These are phyloP conservation scores for Lydus trimaculatus DNA, from an alignment of 2,888 invertebrate genomes.

Conservation along the genomic window DNA sequence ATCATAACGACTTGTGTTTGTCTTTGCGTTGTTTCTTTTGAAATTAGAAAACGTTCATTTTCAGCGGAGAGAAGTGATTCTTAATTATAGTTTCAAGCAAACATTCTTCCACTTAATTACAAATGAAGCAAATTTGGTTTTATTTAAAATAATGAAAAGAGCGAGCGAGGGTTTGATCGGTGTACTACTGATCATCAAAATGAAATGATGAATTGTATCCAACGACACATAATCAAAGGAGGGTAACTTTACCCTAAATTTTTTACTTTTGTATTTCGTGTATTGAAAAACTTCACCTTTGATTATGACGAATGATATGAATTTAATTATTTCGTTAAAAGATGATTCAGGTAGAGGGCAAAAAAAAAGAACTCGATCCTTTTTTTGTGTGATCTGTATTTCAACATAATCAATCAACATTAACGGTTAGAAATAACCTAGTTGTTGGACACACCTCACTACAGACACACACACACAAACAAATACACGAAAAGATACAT, in stretches of 20 bases:
- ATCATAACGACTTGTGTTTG: constrained; percentile 15
- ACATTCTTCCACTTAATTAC: constrained; percentile 7
- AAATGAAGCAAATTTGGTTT: not conserved
- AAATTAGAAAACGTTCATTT: constrained; percentile 1
- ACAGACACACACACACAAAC: not conserved
- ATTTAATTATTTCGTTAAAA: constrained; percentile 25
- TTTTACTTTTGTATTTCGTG: constrained; percentile 11
- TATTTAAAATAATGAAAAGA: not conserved
- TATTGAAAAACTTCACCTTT: constrained; percentile 11
- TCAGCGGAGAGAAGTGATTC: not conserved
- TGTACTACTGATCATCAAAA: not conserved
- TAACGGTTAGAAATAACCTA: constrained; percentile 9
- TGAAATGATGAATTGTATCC: not conserved
- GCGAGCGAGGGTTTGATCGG: not conserved
- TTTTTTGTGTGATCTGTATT: not conserved
- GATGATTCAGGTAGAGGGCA: constrained; percentile 10
- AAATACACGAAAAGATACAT: constrained; percentile 10
- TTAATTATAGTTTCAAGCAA: constrained; percentile 10
- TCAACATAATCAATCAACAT: constrained; percentile 20
- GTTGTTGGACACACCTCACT: constrained; percentile 14
- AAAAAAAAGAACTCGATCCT: not conserved
- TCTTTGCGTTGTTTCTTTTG: constrained; percentile 4
- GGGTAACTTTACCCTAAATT: not conserved
- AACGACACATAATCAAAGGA: not conserved
- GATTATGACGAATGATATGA: constrained; percentile 25